Base-by-base conservation (phyloP, 2,888 invertebrate genomes). In the Aleiodes alternator region DNA sequence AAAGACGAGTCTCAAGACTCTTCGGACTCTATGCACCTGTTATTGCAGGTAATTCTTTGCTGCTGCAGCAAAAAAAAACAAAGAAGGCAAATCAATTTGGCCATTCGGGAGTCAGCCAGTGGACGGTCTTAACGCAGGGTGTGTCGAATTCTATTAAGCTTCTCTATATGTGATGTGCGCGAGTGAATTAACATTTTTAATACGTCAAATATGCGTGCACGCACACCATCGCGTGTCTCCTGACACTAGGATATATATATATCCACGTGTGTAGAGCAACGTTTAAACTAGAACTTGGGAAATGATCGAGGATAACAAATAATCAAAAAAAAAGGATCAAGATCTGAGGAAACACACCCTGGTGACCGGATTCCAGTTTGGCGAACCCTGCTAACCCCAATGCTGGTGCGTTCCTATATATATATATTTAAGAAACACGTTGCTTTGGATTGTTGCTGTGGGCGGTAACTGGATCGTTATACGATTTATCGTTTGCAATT, bases 221-320 rank as follows among this genome's bases (percentile, higher is more conserved):
- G 80, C 79, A 78, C 80, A 81, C 82, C 81, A 83, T 82, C 81
- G 80, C 82, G 80, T 78, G 75, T 70, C 70, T 64, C 69, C 29
- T 75, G 70, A 70, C 64, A 75, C 69, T 61, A 74, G 29, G 34
- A 34, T 34, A 23, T 23, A 23, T 23, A 23, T 23, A 23, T 23
- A 2, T 23, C 61, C 61, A 70, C 74, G 70, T 75, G 70, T 23
- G 1, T 23, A 23, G 2, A 23, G 69, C 38, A 34, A 59, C 7
- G 11, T 34, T 59, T 4, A 34, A 23, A n/a, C 59, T n/a, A 34
- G 34, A 34, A 34, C 34, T 34, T 34, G 34, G 34, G 34, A 34
- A 34, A 34, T 34, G 34, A 43, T 43, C 9, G 38, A 56, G 68
- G 56, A 43, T 55, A 23, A 12, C n/a, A 55, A 53, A 23, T 16